phyloP scores from a whole-genome alignment of 1,140 invertebrate genomes.

The Dendrolimus punctatus region DNA sequence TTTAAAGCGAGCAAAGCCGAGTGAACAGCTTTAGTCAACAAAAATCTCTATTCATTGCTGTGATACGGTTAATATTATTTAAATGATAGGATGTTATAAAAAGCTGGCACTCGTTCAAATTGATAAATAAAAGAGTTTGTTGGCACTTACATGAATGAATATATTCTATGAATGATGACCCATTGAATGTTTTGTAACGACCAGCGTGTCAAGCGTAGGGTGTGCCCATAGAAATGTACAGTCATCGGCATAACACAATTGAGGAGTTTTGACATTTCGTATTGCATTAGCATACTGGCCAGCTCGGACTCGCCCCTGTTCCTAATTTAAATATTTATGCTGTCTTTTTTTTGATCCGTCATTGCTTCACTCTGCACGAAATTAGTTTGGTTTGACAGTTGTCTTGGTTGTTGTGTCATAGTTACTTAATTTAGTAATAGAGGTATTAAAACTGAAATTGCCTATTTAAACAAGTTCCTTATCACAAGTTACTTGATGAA shows the following conservation, averaged over 20 bases:
- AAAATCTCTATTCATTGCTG: no score
- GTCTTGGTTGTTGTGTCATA: no score
- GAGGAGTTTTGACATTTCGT: constrained; percentile 46
- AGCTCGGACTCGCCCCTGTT: constrained; percentile 27
- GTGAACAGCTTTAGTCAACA: no score
- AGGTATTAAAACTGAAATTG: no score
- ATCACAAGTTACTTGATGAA: no score
- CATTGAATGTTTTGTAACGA: constrained; percentile 36
- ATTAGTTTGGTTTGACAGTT: no score
- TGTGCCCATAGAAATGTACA: constrained; percentile 47
- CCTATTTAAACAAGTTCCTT: no score
- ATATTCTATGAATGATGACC: constrained; percentile 40
- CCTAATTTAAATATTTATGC: constrained; percentile 11
- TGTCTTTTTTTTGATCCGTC: no score
- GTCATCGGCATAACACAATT: constrained; percentile 52
- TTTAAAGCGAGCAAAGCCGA: no score
- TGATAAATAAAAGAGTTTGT: constrained; percentile 10
- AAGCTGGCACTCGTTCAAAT: neutral
- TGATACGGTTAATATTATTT: neutral
- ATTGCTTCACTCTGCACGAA: no score
- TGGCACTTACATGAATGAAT: constrained; percentile 19
- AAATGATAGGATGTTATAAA: neutral
- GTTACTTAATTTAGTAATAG: no score
- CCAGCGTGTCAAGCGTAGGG: constrained; percentile 31
- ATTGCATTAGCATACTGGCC: constrained; percentile 60